Evolutionary conservation across 2,797 vertebrate genomes (phyloP).

Genomic region (Epinephelus malabaricus): DNA sequence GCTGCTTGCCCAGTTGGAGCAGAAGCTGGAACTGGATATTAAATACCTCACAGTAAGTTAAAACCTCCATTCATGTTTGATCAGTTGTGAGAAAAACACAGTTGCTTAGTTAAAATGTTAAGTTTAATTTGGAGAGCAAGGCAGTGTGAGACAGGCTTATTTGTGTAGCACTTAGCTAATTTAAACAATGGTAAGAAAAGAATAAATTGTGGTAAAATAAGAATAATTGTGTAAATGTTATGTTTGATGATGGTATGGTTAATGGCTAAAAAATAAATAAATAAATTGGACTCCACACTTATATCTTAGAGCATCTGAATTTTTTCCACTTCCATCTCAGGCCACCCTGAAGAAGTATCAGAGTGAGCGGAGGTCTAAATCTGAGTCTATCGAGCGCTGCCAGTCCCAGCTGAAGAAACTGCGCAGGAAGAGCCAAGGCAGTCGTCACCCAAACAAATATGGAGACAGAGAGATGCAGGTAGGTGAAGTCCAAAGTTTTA

Average conservation of each 20-base stretch:
- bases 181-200: neutral
- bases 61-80: neutral
- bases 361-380: slow-evolving; percentile 88
- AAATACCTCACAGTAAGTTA: slow-evolving; percentile 90
- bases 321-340: slow-evolving; percentile 65
- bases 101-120: neutral
- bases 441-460: slow-evolving; percentile 91
- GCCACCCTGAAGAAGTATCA: slow-evolving; percentile 92
- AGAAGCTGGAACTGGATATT: slow-evolving; percentile 91
- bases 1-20: slow-evolving; percentile 89
- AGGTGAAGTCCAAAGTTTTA: neutral
- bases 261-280: neutral
- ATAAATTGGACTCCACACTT: neutral
- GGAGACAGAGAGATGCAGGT: slow-evolving; percentile 93
- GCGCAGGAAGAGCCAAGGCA: slow-evolving; percentile 89
- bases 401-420: slow-evolving; percentile 92
- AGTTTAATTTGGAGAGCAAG: neutral
- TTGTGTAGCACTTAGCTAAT: neutral
- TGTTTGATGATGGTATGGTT: too few species aligned
- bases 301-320: neutral
- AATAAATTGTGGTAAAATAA: neutral
- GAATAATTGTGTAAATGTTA: neutral
- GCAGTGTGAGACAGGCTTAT: neutral
- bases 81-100: slow-evolving; percentile 1
- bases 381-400: slow-evolving; percentile 89